phyloP scores from a whole-genome alignment of 2,888 invertebrate species.

The Caenorhabditis panamensis region DNA sequence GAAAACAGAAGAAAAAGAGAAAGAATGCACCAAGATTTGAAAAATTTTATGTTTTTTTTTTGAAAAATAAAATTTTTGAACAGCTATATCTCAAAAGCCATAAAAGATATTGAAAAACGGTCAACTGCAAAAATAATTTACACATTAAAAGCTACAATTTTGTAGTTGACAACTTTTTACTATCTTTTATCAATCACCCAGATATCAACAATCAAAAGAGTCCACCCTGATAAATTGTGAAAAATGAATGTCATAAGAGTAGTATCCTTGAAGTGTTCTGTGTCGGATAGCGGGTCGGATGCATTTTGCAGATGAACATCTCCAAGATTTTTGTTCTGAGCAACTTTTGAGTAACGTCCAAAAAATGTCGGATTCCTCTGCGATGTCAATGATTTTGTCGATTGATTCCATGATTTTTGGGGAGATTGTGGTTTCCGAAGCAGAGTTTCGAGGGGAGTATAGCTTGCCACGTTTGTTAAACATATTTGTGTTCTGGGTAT shows the following conservation, averaged over 20 bases:
- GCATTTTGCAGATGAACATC: conserved; percentile 46
- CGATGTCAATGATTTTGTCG: conserved; percentile 22
- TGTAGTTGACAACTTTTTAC: too few relatives aligned
- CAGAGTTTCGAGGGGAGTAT: conserved; percentile 13
- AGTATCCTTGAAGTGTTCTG: conserved; percentile 45
- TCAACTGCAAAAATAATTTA: too few relatives aligned
- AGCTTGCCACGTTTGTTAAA: conserved; percentile 9
- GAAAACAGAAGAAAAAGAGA: background rate
- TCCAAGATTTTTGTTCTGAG: conserved; percentile 14
- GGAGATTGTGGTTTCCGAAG: conserved; percentile 25
- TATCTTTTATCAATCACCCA: background rate
- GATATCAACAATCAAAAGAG: conserved; percentile 30
- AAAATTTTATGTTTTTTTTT: too few relatives aligned
- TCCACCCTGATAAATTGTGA: conserved; percentile 39
- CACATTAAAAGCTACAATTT: too few relatives aligned
- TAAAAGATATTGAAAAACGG: too few relatives aligned
- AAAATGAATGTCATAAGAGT: conserved; percentile 56
- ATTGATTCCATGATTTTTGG: conserved; percentile 33
- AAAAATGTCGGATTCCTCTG: conserved; percentile 39
- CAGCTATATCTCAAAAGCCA: too few relatives aligned
- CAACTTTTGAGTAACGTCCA: conserved; percentile 44
- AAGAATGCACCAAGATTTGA: conserved; percentile 30
- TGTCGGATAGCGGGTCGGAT: conserved; percentile 32
- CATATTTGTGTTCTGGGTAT: too few relatives aligned
- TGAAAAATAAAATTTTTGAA: too few relatives aligned